phyloP scores from a whole-genome alignment of 2,888 invertebrate species.

The Troilus luridus region DNA sequence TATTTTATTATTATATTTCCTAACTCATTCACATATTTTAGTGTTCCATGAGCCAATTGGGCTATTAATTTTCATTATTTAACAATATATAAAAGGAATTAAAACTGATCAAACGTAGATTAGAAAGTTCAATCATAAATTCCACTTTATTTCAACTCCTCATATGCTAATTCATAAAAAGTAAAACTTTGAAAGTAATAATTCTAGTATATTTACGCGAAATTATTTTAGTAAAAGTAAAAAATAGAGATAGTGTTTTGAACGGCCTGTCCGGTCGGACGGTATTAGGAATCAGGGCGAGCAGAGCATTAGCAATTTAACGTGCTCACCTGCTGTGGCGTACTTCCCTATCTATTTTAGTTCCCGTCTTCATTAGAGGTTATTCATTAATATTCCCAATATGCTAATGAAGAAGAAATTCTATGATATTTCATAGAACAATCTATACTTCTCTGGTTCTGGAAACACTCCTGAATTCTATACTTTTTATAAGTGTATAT shows the following conservation, averaged over 20 bases:
- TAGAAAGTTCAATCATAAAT: not conserved
- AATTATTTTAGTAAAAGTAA: not conserved
- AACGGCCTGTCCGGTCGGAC: not conserved
- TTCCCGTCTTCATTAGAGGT: not conserved
- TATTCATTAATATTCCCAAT: not conserved
- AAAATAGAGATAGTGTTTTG: not conserved
- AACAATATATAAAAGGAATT: no score
- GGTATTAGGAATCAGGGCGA: slow-evolving; percentile 22
- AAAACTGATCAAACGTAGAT: no score
- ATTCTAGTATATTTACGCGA: not conserved
- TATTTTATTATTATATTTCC: no score
- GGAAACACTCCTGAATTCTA: no score
- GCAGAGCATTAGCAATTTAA: slow-evolving; percentile 28
- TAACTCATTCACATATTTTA: no score
- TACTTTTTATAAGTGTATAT: no score
- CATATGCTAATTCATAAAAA: not conserved
- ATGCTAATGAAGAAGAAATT: not conserved
- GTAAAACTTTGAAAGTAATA: not conserved
- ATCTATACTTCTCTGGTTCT: no score
- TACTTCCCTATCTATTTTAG: not conserved
- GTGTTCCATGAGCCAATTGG: no score
- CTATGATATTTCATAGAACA: not conserved
- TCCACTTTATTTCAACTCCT: not conserved
- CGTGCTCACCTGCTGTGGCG: not conserved
- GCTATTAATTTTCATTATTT: no score